A percentile compares a stretch with the other conserved stretches of the same genome.
These are phyloP conservation scores for Ctenomys sociabilis DNA, from an alignment of 2,113 vertebrate species.

Conservation along the genomic window DNA sequence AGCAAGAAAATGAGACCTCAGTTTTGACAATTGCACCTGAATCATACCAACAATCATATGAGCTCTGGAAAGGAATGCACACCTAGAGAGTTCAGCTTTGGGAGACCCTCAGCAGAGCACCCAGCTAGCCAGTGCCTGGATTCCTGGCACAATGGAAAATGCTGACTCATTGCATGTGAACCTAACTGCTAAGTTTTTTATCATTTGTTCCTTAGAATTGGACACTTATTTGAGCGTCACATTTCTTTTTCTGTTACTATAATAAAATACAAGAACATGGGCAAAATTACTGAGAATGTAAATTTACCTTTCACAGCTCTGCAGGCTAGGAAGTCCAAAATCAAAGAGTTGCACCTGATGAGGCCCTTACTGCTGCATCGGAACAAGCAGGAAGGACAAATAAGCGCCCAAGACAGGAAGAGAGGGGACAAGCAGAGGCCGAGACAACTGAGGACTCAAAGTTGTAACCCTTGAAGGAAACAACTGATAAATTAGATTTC, in stretches of 20 bases:
- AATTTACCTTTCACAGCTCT: not conserved
- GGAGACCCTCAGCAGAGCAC: not conserved
- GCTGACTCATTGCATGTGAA: not conserved
- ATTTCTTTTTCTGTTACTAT: not conserved
- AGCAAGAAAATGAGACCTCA: not conserved
- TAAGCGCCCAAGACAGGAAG: not conserved
- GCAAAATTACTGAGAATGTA: not conserved
- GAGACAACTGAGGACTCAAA: not conserved
- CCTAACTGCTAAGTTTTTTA: not conserved
- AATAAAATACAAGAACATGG: not conserved
- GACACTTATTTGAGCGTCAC: not conserved
- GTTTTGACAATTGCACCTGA: not conserved
- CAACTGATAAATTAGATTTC: not conserved
- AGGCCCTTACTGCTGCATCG: not conserved
- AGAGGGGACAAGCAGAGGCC: not conserved
- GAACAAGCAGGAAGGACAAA: not conserved
- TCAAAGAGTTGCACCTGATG: not conserved
- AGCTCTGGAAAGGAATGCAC: not conserved
- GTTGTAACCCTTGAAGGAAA: not conserved
- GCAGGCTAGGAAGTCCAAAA: not conserved
- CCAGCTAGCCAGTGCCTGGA: not conserved
- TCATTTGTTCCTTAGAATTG: not conserved
- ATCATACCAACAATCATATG: not conserved
- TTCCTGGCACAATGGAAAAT: not conserved
- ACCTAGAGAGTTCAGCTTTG: not conserved